Evolutionary conservation across 2,113 vertebrate genomes (phyloP).

Genomic region (Excalfactoria chinensis): DNA sequence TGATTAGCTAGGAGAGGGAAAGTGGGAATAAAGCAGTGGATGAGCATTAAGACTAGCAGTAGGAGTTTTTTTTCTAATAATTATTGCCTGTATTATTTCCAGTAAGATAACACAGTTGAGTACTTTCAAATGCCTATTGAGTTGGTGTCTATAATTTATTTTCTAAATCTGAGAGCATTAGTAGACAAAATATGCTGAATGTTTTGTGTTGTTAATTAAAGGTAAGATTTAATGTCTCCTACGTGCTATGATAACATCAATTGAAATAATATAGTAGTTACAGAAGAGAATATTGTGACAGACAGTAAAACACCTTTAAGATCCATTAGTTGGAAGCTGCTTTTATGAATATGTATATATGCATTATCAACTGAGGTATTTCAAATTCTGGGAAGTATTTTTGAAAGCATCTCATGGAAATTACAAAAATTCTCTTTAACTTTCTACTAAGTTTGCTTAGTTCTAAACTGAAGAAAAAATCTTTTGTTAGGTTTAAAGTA

Average conservation of each 20-base stretch:
- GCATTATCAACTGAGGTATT: not conserved
- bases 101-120: not conserved
- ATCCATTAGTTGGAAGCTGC: slow-evolving; percentile 2
- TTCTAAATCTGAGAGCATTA: not conserved
- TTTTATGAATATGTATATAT: not conserved
- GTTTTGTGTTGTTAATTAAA: not conserved
- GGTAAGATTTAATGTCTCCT: not conserved
- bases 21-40: not conserved
- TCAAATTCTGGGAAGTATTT: slow-evolving; percentile 23
- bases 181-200: not conserved
- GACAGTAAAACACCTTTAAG: not conserved
- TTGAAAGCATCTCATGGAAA: not conserved
- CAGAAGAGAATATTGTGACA: not conserved
- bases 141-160: not conserved
- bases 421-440: not conserved
- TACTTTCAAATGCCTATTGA: not conserved
- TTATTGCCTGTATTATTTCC: not conserved
- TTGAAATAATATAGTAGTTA: not conserved
- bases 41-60: not conserved
- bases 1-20: not conserved
- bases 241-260: fast-evolving
- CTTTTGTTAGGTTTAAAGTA: not conserved
- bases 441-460: not conserved
- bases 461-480: not conserved
- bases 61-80: not conserved